phyloP scores from a whole-genome alignment of 1,140 invertebrate species.

The Cydia strobilella region DNA sequence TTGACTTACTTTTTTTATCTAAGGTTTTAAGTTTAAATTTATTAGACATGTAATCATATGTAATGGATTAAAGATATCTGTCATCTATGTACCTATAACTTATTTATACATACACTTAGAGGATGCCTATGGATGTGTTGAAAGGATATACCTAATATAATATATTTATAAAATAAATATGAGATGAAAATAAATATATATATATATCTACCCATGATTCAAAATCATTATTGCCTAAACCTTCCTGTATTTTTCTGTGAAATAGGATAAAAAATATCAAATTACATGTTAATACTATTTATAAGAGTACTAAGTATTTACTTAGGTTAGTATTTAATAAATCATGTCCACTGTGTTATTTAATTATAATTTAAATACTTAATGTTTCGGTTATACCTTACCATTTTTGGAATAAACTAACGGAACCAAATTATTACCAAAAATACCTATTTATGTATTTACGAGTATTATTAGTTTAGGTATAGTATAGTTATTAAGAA shows the following conservation, averaged over 20 bases:
- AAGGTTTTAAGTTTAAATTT: no score
- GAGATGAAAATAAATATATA: constrained; percentile 37
- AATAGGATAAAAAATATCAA: constrained; percentile 29
- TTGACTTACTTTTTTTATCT: no score
- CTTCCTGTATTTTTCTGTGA: constrained; percentile 22
- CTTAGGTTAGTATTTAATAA: constrained; percentile 32
- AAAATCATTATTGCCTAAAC: constrained; percentile 26
- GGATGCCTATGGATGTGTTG: constrained; percentile 38
- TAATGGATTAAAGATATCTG: constrained; percentile 19
- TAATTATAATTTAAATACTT: constrained; percentile 2
- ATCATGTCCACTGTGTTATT: constrained; percentile 3
- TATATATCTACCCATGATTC: constrained; percentile 34
- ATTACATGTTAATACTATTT: constrained; percentile 34
- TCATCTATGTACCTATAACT: neutral
- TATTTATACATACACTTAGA: neutral
- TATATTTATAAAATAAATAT: constrained; percentile 43
- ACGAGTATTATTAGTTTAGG: constrained; percentile 45
- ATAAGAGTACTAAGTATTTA: constrained; percentile 21
- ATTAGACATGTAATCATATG: neutral
- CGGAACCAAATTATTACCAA: constrained; percentile 53
- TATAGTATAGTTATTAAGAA: constrained; percentile 41
- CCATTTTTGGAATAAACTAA: constrained; percentile 35
- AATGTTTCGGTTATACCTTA: neutral
- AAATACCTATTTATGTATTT: constrained; percentile 33
- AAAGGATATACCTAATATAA: constrained; percentile 55